Evolutionary conservation across 2,888 invertebrate species (phyloP), one percentile per base, ranked within the genome.

Genomic region (Epicampocera succincta): DNA sequence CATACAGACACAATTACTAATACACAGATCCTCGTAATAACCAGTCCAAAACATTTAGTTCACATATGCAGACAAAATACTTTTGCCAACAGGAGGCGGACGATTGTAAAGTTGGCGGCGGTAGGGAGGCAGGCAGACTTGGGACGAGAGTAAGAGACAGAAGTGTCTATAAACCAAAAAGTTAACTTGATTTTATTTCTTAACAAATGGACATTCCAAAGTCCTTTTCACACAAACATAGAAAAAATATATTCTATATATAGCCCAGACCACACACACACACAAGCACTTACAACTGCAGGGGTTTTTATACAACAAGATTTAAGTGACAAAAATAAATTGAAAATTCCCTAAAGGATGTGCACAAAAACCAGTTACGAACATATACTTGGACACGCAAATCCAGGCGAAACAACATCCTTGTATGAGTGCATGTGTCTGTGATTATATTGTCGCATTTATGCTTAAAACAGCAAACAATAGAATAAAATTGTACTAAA

Each of bases 311-410:
- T 54, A 58, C 77, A 74, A 77, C 77, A 82, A 71, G 78, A 82
- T 82, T 82, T 78, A 78, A 82, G 81, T 82, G 81, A 82, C 81
- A 82, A 82, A 82, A 78, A 82, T 82, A 82, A 78, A 82, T 82
- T 82, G 81, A 69, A 82, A 82, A 82, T 83, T 68, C 80, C 80
- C 80, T 69, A 73, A 72, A 80, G 80, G 56, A 80, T 80, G 76
- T 72, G 44, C 72, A 63, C 61, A 60, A 74, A 15, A 44, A 54
- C n/a, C 17, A 61, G 60, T 61, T 61, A 69, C 48, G n/a, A 50
- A 46, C 44, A 74, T 54, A 79, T 65, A 76, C 83, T 83, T 63
- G 66, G 72, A 79, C 33, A 40, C n/a, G 12, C 13, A 33, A 33
- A 33, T 33, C 33, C 33, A 33, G 3, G 33, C 9, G 3, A 29